These are phyloP conservation scores for Molossus molossus DNA, from an alignment of 2,797 vertebrate genomes.

Conservation along the genomic window DNA sequence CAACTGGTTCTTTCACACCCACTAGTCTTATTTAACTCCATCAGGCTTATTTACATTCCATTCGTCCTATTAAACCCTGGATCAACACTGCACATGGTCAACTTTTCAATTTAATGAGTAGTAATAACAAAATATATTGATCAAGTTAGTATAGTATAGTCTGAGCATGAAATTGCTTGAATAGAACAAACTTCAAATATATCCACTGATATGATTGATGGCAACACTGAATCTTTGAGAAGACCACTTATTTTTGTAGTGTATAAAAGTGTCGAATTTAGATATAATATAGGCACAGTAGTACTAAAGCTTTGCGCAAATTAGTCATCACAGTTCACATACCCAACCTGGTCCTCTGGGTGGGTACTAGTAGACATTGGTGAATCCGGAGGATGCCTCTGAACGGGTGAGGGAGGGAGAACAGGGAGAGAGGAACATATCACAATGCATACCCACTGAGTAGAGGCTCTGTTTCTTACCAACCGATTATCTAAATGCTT, in stretches of 20 bases:
- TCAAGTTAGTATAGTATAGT: background rate
- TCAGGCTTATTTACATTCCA: background rate
- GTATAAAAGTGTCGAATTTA: background rate
- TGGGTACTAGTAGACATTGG: background rate
- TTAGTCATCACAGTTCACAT: background rate
- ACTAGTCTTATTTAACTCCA: background rate
- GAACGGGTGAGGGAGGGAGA: background rate
- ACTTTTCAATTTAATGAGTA: background rate
- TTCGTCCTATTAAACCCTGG: background rate
- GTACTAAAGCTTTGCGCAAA: background rate
- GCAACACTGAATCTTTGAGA: background rate
- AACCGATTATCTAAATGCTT: conserved; percentile 37
- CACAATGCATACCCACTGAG: background rate
- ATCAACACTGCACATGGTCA: background rate
- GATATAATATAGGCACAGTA: background rate
- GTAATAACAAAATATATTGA: background rate
- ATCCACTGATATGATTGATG: background rate
- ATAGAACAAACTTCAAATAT: conserved; percentile 2
- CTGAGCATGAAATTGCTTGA: background rate
- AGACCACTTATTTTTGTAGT: background rate
- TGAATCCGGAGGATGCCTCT: background rate
- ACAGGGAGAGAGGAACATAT: background rate
- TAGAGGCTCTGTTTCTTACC: background rate
- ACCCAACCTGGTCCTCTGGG: background rate
- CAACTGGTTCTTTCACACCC: background rate